phyloP scores from a whole-genome alignment of 2,888 invertebrate species.

The Zeuzera pyrina region DNA sequence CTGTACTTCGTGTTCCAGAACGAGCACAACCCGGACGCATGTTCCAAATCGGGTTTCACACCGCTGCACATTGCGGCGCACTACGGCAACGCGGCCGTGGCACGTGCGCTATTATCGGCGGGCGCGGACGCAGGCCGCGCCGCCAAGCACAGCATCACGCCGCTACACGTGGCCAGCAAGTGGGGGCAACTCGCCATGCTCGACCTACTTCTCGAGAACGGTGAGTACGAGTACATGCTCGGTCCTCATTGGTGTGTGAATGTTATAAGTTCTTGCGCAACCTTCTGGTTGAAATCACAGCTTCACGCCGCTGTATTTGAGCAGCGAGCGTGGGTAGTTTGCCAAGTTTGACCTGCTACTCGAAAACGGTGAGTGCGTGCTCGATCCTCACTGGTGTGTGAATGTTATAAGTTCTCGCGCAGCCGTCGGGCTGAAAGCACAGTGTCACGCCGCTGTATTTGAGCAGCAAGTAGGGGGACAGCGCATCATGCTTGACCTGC shows the following conservation, averaged over 20 bases:
- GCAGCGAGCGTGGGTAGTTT: no score
- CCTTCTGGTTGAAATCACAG: no score
- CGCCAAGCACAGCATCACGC: slow-evolving; percentile 98
- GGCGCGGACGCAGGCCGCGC: slow-evolving; percentile 97
- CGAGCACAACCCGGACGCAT: slow-evolving; percentile 97
- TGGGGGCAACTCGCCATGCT: slow-evolving; percentile 98
- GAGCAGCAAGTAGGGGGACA: slow-evolving; percentile 99
- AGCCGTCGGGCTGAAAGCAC: slow-evolving; percentile 97
- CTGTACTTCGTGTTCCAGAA: slow-evolving; percentile 80
- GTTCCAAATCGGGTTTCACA: slow-evolving; percentile 98
- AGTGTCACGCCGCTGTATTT: slow-evolving; percentile 99
- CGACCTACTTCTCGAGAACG: slow-evolving; percentile 86
- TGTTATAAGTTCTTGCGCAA: no score
- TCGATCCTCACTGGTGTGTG: no score
- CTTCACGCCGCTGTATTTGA: no score
- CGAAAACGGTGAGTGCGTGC: no score
- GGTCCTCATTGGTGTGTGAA: no score
- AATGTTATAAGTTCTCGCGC: no score
- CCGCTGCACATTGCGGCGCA: slow-evolving; percentile 98
- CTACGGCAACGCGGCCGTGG: slow-evolving; percentile 97
- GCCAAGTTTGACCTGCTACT: no score
- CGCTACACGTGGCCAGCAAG: slow-evolving; percentile 97
- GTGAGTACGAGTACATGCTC: no score
- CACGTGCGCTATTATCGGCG: slow-evolving; percentile 87
- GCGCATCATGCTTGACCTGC: slow-evolving; percentile 89